Base-by-base conservation (phyloP, 2,797 vertebrate species). In the Enteromius radiatus region DNA sequence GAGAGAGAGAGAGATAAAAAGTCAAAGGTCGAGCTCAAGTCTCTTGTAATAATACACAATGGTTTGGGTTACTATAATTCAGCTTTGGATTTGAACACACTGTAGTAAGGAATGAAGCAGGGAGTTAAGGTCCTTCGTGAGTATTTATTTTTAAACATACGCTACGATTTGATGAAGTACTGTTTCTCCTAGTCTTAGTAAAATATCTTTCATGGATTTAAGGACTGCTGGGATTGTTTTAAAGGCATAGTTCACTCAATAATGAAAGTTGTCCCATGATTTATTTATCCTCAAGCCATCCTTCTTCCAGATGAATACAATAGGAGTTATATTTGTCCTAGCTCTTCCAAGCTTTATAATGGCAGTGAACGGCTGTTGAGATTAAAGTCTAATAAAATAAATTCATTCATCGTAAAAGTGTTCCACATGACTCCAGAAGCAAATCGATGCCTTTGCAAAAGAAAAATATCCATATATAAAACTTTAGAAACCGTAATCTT, bases 1-100 rank as follows among this genome's bases (percentile, higher is more conserved):
- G 23, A 89, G 86, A 87, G 86, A 87, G 86, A 86, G 85, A 80
- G 54, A 87, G 23, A 89, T 12, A 88, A 12, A 73, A 17, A 31
- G 49, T 63, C 17, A 84, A 52, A 82, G 33, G 69, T 84, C 47
- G 76, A 17, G 36, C 17, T 83, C 17, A 26, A 41, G 21, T 77
- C 11, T 63, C 23, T 36, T 12, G 19, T 45, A 19, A 73, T 19
- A 61, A 36, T 14, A 47, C 28, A 59, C 12, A n/a, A 38, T 38
- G 7, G 17, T 73, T 45, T 3, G 9, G 19, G 61, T 83, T 80
- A 65, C 3, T 74, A 61, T 43, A 45, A 21, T 45, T 54, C 52
- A 45, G 33, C n/a, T 10, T 83, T 43, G n/a, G 65, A 49, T 81
- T 54, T 59, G 26, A 76, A 74, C 19, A 23, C 64, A 61, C 85